Evolutionary conservation across 1,140 invertebrate genomes (phyloP), one percentile per base, ranked within the genome.

Genomic region (Aleiodes sp.): DNA sequence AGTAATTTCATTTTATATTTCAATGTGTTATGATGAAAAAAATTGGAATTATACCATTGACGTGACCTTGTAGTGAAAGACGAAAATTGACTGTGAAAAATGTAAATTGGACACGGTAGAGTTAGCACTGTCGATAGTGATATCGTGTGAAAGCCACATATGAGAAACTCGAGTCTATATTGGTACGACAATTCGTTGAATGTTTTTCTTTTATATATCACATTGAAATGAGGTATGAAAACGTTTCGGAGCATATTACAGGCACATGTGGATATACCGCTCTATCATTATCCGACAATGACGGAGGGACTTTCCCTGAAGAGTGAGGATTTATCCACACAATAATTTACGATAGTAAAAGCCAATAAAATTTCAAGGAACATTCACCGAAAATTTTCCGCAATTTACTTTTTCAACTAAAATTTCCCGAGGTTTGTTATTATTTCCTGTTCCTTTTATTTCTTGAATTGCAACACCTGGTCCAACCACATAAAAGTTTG

Each of bases 61-160:
- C 46, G 26, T 52, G 46, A 52, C 46, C 46, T 52, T 52, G 19
- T 21, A 52, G 46, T 21, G 46, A 52, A 52, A 52, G 16, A 52
- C 16, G 46, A 52, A 52, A 52, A 52, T 52, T 52, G 19, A 24
- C 46, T 21, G 21, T 52, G 46, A 52, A 52, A 52, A 16, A 52
- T 52, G 46, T 16, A 52, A 19, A 52, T 52, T 52, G 46, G 46
- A 24, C 12, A 52, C 46, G 46, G 19, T 52, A 52, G 46, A 52
- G 46, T 52, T 52, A 52, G 16, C 46, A 52, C 46, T 52, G 46
- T 52, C 46, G 46, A 52, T 52, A 26, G 46, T 52, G 46, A 52
- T 52, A 52, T 43, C 37, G 62, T 64, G 62, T 64, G 62, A 64
- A 64, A 64, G 62, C n/a, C 46, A 52, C 39, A 64, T 64, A 41